These are phyloP conservation scores for Rhynchophorus ferrugineus DNA, from an alignment of 1,140 invertebrate genomes.

Conservation along the genomic window DNA sequence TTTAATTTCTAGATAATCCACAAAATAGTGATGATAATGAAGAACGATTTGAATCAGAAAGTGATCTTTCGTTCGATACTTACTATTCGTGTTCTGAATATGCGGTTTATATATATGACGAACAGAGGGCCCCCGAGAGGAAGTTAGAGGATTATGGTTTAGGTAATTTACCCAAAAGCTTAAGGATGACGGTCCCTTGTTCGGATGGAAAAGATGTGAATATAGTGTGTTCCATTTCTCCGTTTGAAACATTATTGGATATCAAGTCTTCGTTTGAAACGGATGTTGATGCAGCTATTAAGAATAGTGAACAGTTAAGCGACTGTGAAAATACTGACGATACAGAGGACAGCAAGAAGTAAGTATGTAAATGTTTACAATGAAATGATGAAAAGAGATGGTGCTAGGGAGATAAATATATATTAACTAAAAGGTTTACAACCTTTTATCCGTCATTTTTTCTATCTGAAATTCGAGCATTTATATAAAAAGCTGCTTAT, in stretches of 20 bases:
- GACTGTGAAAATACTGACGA: background rate
- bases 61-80: background rate
- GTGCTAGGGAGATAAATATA: no score
- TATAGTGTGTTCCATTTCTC: background rate
- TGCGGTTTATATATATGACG: background rate
- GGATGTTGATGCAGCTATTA: background rate
- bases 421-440: no score
- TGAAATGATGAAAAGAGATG: no score
- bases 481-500: no score
- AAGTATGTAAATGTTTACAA: background rate
- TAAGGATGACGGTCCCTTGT: background rate
- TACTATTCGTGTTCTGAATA: background rate
- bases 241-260: constrained; percentile 5
- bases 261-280: background rate
- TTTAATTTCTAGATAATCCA: no score
- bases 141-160: constrained; percentile 17
- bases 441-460: no score
- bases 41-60: no score
- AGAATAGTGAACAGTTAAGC: background rate
- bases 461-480: no score
- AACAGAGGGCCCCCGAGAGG: constrained; percentile 1
- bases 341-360: background rate
- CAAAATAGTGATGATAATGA: no score
- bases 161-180: constrained; percentile 8
- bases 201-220: background rate